Base-by-base conservation (phyloP, 1,140 invertebrate species). In the Neodiprion lecontei region DNA sequence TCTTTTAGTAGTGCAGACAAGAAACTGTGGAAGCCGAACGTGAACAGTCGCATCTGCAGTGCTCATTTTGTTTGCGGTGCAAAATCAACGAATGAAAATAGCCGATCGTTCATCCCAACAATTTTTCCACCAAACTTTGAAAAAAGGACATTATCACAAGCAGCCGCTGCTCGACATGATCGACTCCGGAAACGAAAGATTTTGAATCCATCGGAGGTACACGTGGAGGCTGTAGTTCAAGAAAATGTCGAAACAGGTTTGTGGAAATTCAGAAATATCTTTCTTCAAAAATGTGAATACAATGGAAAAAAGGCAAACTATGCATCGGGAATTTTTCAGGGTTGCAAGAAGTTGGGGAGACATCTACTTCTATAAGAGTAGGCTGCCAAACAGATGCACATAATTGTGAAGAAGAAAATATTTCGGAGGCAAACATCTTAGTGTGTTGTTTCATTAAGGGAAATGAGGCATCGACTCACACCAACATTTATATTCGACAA, bases 311-410 rank as follows among this genome's bases (percentile, higher is more conserved):
- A 47, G 65, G 70, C 9, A 71, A 47, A 47, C 17, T 40, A 61
- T 40, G 47, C 28, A 71, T 71, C 70, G 12, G 48, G 14, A 7
- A 71, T 71, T 21, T 21, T 21, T 21, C 17, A 21, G 17, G 0
- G 17, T 21, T 21, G 17, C 17, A 21, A 21, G 17, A 21, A 21
- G 17, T 21, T 21, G 17, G 17, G 17, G 17, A 21, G 17, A 21
- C 17, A 0, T 21, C 0, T 21, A 21, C 17, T 21, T 21, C 17
- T 70, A 49, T 14, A 48, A 70, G 69, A 1, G 12, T 70, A 12
- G 69, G 8, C 12, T 70, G 69, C 23, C 28, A 70, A 70, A 70
- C 69, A 12, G 47, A 70, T 70, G 69, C 69, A 14, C 11, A 14
- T 70, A 1, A 70, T 48, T 48, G 11, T 9, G 69, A 70, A 70